Evolutionary conservation across 2,797 vertebrate species (phyloP).

Genomic region (Dipus sagitta): DNA sequence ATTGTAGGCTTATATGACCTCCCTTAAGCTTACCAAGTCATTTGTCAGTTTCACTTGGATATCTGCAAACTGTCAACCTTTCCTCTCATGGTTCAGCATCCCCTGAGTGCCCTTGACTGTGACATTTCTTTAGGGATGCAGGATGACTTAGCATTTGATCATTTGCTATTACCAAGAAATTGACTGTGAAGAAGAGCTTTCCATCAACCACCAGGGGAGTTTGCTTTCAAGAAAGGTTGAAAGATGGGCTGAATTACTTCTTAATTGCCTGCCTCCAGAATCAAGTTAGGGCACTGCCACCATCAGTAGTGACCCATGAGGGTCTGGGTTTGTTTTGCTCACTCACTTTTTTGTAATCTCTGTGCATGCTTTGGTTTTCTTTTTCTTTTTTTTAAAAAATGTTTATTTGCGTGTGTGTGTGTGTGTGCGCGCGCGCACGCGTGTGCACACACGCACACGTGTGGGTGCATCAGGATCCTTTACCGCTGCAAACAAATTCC

Average conservation of each 20-base stretch:
- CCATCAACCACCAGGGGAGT: background rate
- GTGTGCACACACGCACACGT: too few species aligned
- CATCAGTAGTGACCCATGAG: constrained; percentile 52
- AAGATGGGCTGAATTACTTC: constrained; percentile 41
- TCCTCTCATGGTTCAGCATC: background rate
- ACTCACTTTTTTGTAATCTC: constrained; percentile 19
- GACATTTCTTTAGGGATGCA: background rate
- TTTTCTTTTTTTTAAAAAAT: background rate
- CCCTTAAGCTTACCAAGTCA: background rate
- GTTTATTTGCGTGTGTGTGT: too few species aligned
- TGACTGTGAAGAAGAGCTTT: constrained; percentile 44
- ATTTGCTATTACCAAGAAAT: constrained; percentile 54
- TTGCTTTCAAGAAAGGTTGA: constrained; percentile 7
- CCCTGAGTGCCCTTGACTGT: background rate
- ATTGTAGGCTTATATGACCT: background rate
- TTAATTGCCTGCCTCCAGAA: constrained; percentile 40
- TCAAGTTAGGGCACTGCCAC: constrained; percentile 24
- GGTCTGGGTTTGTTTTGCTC: constrained; percentile 52
- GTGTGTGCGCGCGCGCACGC: too few species aligned
- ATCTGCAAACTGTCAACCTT: background rate
- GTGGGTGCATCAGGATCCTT: too few species aligned
- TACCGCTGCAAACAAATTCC: too few species aligned
- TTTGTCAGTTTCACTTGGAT: background rate
- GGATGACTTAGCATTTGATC: constrained; percentile 57
- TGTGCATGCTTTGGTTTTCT: constrained; percentile 13